These are phyloP conservation scores for Orthonevra nobilis DNA, from an alignment of 2,888 invertebrate species.

Conservation along the genomic window DNA sequence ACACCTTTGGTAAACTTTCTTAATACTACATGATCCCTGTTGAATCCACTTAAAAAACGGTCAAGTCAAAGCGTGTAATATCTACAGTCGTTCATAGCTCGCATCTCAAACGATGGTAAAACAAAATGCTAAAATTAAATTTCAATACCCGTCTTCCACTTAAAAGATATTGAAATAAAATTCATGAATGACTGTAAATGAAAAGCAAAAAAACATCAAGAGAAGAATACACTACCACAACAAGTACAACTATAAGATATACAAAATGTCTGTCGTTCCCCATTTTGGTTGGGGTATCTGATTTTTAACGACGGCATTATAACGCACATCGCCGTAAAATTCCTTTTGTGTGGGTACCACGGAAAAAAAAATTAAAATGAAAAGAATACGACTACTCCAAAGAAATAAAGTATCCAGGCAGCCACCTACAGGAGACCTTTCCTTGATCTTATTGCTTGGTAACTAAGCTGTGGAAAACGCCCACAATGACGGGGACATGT, in stretches of 20 bases:
- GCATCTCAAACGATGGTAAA: too few relatives aligned
- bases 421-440: conserved; percentile 36
- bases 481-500: conserved; percentile 37
- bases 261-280: conserved; percentile 41
- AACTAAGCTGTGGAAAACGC: conserved; percentile 12
- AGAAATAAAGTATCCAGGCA: conserved; percentile 41
- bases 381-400: conserved; percentile 4
- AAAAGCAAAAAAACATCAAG: conserved; percentile 5
- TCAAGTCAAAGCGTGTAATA: too few relatives aligned
- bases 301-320: conserved; percentile 62
- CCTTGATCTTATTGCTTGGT: conserved; percentile 19
- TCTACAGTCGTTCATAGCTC: too few relatives aligned
- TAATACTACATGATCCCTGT: too few relatives aligned
- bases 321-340: conserved; percentile 50
- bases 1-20: too few relatives aligned
- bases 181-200: conserved; percentile 51
- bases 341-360: conserved; percentile 36
- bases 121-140: conserved; percentile 41
- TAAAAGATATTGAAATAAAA: conserved; percentile 49
- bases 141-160: conserved; percentile 32
- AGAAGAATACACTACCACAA: conserved; percentile 36
- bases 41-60: conserved; percentile 2
- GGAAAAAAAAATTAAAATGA: conserved; percentile 3
- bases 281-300: conserved; percentile 45
- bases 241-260: too few relatives aligned